Conservation (phyloP, 2,888 invertebrate species). For the Nematopogon swammerdamellus region DNA sequence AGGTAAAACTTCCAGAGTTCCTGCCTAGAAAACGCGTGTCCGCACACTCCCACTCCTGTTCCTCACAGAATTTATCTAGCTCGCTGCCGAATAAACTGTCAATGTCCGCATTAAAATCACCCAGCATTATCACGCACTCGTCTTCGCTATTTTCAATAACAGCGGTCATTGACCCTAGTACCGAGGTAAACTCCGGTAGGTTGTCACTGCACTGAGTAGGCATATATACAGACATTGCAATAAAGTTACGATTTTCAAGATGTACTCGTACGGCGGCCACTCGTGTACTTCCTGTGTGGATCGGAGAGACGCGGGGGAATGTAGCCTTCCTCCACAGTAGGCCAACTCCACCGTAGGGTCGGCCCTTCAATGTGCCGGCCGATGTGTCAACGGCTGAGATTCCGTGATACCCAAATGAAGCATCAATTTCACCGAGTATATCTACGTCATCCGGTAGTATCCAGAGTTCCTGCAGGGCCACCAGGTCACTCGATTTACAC, state of each 20-base stretch:
- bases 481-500: background rate
- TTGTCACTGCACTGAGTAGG: slow-evolving; percentile 13
- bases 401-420: slow-evolving; percentile 12
- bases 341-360: slow-evolving; percentile 14
- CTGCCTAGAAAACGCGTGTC: background rate
- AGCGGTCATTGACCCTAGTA: background rate
- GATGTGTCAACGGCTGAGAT: slow-evolving; percentile 15
- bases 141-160: background rate
- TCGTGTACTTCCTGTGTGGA: slow-evolving; percentile 12
- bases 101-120: background rate
- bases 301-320: slow-evolving; percentile 11
- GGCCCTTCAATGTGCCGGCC: slow-evolving; percentile 11
- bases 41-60: background rate
- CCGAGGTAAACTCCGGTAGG: slow-evolving; percentile 5
- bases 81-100: background rate
- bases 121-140: background rate
- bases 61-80: background rate
- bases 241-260: slow-evolving; percentile 4
- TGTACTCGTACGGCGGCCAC: slow-evolving; percentile 10
- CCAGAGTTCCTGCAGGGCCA: background rate
- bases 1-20: background rate
- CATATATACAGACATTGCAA: slow-evolving; percentile 15
- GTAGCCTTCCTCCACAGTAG: slow-evolving; percentile 13
- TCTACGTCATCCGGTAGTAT: slow-evolving; percentile 1
- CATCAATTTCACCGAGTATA: slow-evolving; percentile 7